Percentiles rank a stretch among this genome's conserved stretches.
phyloP scores from a whole-genome alignment of 2,888 invertebrate species.

The Cataglyphis rosenhaueri region DNA sequence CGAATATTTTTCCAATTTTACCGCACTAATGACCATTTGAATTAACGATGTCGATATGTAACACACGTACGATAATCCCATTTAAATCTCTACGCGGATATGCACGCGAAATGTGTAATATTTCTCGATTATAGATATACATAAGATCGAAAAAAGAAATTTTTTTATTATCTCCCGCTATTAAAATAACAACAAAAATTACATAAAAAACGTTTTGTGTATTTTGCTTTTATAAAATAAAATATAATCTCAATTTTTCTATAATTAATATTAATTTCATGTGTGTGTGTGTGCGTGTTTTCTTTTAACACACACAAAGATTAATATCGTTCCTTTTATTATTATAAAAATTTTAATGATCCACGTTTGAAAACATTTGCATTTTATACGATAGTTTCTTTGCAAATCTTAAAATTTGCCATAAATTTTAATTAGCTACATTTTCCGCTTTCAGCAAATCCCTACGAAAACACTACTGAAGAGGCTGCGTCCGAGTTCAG shows the following conservation, averaged over 20 bases:
- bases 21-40: constrained; percentile 61
- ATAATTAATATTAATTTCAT: not conserved
- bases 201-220: not conserved
- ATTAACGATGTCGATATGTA: constrained; percentile 54
- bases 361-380: not conserved
- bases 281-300: not conserved
- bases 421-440: constrained; percentile 37
- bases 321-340: not conserved
- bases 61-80: not conserved
- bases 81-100: constrained; percentile 34
- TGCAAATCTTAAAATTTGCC: constrained; percentile 3
- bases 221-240: not conserved
- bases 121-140: not conserved
- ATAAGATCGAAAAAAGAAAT: not conserved
- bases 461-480: constrained; percentile 86
- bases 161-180: not conserved
- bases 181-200: not conserved
- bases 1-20: constrained; percentile 61
- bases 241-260: constrained; percentile 6
- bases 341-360: not conserved
- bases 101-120: constrained; percentile 6
- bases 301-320: not conserved
- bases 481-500: constrained; percentile 86
- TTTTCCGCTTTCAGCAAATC: constrained; percentile 74
- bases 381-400: not conserved